Base-by-base conservation (phyloP, 2,113 vertebrate species). In the Melierax canorus region DNA sequence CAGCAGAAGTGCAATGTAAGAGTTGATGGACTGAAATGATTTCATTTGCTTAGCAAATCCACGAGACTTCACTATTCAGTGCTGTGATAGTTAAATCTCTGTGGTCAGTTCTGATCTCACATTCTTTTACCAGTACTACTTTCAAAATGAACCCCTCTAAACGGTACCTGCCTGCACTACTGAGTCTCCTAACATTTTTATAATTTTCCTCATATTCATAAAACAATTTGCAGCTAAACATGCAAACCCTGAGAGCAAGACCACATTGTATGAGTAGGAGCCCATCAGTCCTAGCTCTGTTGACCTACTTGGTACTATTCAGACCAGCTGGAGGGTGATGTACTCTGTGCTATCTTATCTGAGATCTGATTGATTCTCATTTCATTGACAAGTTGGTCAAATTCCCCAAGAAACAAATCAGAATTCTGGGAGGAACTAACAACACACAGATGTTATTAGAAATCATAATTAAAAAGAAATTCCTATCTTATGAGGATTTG, bases 391-490 rank as follows among this genome's bases (percentile, higher is more conserved):
- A 76, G 53, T 5, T 50, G 50, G 41, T 71, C 59, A 77, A 92
- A 85, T 55, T 80, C 67, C n/a, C 45, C 21, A 23, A 66, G 55
- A 91, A 88, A 59, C 13, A 66, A 94, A 73, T 59, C 24, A 62
- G 34, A 19, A 64, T 75, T 69, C 86, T 92, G 75, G 46, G 41
- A 88, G 48, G 68, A 86, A 38, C 41, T 50, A 68, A 21, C 36
- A 48, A 53, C 2, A 7, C 3, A 12, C 29, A 69, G 78, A 48
- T 69, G 58, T 77, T 92, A 66, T 77, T 97, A 80, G 59, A 80
- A 96, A 77, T 73, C 3, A 4, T 58, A 95, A 88, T 97, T 88
- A 58, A 67, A 88, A 88, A 86, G 38, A 81, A 86, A 92, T 88
- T 77, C 68, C 92, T 71, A 0, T 11, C 17, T 59, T 94, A 66